phyloP scores from a whole-genome alignment of 2,797 vertebrate genomes.

The Sebastes kiyomatsui region DNA sequence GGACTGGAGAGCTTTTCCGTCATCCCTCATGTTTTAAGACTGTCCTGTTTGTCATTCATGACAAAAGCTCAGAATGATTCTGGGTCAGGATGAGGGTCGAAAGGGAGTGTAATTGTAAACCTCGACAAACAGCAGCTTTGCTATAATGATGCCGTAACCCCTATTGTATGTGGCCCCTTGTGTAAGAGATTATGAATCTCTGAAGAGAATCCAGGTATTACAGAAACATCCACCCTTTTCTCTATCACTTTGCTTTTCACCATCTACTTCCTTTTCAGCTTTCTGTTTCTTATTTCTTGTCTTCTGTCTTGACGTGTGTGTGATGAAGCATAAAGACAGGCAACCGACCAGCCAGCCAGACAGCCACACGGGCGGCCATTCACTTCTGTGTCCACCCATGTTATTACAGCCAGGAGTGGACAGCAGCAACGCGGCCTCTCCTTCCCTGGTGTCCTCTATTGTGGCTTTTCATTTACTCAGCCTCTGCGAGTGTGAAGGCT shows the following conservation, averaged over 20 bases:
- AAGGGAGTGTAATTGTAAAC: conserved; percentile 51
- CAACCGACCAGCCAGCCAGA: conserved; percentile 20
- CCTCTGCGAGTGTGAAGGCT: conserved; percentile 63
- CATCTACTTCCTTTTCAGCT: conserved; percentile 17
- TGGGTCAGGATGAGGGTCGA: conserved; percentile 46
- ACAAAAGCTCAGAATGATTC: conserved; percentile 31
- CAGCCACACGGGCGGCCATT: conserved; percentile 34
- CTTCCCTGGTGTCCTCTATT: conserved; percentile 55
- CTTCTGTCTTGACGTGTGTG: conserved; percentile 54
- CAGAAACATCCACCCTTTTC: background rate
- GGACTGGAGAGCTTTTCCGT: conserved; percentile 64
- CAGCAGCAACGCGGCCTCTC: conserved; percentile 46
- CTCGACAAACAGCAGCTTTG: conserved; percentile 22
- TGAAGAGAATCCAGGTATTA: background rate
- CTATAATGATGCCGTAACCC: background rate
- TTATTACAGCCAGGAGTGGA: conserved; percentile 57
- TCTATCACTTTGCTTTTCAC: background rate
- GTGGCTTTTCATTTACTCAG: conserved; percentile 70
- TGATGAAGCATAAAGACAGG: conserved; percentile 54
- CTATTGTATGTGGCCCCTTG: background rate
- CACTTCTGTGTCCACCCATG: conserved; percentile 51
- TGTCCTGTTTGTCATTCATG: conserved; percentile 68
- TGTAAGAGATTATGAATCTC: background rate
- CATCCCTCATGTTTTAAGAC: conserved; percentile 67
- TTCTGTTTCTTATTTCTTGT: conserved; percentile 31